These are phyloP conservation scores for Lingula anatina DNA, from an alignment of 2,888 invertebrate species.

Conservation along the genomic window DNA sequence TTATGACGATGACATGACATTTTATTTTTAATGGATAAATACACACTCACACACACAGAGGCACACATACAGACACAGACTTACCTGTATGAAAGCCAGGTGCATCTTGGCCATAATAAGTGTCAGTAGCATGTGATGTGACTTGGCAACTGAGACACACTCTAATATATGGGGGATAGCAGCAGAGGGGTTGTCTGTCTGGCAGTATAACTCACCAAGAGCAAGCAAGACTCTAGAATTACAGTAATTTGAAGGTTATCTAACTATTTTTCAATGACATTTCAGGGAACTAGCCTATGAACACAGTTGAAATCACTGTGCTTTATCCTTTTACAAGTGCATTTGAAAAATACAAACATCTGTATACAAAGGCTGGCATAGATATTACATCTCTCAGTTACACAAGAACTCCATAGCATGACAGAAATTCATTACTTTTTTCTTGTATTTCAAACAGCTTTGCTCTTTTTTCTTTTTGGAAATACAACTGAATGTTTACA, in stretches of 20 bases:
- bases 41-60: no score
- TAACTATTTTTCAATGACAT: not conserved
- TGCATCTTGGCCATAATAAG: slow-evolving; percentile 71
- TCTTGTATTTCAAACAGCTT: no score
- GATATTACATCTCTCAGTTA: no score
- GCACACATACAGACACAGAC: no score
- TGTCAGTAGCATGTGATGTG: slow-evolving; percentile 73
- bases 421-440: no score
- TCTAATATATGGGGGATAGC: slow-evolving; percentile 58
- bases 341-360: not conserved
- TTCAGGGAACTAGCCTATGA: no score
- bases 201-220: slow-evolving; percentile 37
- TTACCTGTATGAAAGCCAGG: slow-evolving; percentile 70
- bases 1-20: no score
- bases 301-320: slow-evolving; percentile 1
- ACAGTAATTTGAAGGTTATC: no score
- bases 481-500: no score
- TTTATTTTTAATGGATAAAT: no score
- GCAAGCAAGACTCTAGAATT: slow-evolving; percentile 37
- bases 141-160: slow-evolving; percentile 71
- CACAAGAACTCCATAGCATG: no score
- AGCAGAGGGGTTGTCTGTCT: slow-evolving; percentile 36
- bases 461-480: no score
- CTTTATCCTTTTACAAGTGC: not conserved
- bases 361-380: not conserved